Percentiles rank a stretch among this genome's conserved stretches.
phyloP scores from a whole-genome alignment of 2,888 invertebrate species.

The Bibio marci region DNA sequence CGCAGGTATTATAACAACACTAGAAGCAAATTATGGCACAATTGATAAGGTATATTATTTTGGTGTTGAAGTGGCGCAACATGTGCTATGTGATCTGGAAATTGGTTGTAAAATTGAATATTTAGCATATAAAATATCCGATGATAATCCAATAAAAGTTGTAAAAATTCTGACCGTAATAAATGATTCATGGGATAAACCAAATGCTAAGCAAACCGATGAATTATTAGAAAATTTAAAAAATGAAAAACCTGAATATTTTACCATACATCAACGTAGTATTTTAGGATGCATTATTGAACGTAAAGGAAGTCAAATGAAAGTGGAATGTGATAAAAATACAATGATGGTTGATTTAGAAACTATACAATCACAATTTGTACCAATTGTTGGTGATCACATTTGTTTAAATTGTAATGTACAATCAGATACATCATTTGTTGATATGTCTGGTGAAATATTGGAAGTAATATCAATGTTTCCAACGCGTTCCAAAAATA shows the following conservation, averaged over 20 bases:
- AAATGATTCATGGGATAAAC: slow-evolving; percentile 34
- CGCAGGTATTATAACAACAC: slow-evolving; percentile 40
- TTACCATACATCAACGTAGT: slow-evolving; percentile 15
- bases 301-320: slow-evolving; percentile 16
- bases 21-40: slow-evolving; percentile 31
- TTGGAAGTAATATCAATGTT: slow-evolving; percentile 41
- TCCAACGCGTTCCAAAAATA: slow-evolving; percentile 39
- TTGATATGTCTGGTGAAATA: slow-evolving; percentile 34
- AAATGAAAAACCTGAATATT: slow-evolving; percentile 12
- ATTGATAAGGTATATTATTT: slow-evolving; percentile 43
- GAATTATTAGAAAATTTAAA: slow-evolving; percentile 17
- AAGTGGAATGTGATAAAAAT: slow-evolving; percentile 31
- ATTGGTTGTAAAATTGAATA: slow-evolving; percentile 39
- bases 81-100: slow-evolving; percentile 21
- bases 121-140: slow-evolving; percentile 31
- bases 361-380: slow-evolving; percentile 39
- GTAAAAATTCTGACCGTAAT: slow-evolving; percentile 38
- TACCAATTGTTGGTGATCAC: slow-evolving; percentile 55
- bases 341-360: slow-evolving; percentile 44
- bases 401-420: slow-evolving; percentile 43
- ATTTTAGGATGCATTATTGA: slow-evolving; percentile 17
- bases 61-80: slow-evolving; percentile 22
- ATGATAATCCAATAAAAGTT: slow-evolving; percentile 32
- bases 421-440: slow-evolving; percentile 37
- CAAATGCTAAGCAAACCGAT: slow-evolving; percentile 16